Percentiles rank a stretch among this genome's conserved stretches.
Conservation (phyloP, 2,113 vertebrate genomes). For the Todiramphus chloris region DNA sequence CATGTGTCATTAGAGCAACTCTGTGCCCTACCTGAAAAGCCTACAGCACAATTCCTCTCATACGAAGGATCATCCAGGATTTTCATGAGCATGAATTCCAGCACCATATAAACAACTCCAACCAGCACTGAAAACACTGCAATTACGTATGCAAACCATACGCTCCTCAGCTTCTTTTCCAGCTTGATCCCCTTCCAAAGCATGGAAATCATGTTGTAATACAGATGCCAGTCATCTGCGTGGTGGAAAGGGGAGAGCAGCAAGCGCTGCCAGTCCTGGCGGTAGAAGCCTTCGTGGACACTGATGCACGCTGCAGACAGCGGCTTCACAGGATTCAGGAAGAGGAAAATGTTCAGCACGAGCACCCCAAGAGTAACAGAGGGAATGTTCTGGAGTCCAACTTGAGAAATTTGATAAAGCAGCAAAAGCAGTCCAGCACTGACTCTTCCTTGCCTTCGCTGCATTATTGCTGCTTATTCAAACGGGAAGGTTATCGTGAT, state of each 20-base stretch:
- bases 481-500: background rate
- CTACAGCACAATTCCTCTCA: slow-evolving; percentile 84
- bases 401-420: slow-evolving; percentile 82
- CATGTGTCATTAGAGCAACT: background rate
- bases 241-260: slow-evolving; percentile 91
- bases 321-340: slow-evolving; percentile 81
- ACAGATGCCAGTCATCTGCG: slow-evolving; percentile 90
- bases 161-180: slow-evolving; percentile 83
- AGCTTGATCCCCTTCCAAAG: slow-evolving; percentile 90
- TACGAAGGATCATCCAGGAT: slow-evolving; percentile 77
- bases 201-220: slow-evolving; percentile 95
- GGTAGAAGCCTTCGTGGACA: slow-evolving; percentile 79
- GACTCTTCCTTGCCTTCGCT: slow-evolving; percentile 74
- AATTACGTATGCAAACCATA: slow-evolving; percentile 86
- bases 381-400: slow-evolving; percentile 89
- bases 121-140: slow-evolving; percentile 85
- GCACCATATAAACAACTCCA: slow-evolving; percentile 84
- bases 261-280: slow-evolving; percentile 85
- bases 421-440: slow-evolving; percentile 84
- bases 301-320: slow-evolving; percentile 84
- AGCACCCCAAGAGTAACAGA: slow-evolving; percentile 86
- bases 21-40: slow-evolving; percentile 90
- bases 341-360: slow-evolving; percentile 86
- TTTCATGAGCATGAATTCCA: slow-evolving; percentile 78
- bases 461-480: slow-evolving; percentile 53